Base-by-base conservation (phyloP, 2,113 vertebrate genomes). In the Cyphomyrus discorhynchus region DNA sequence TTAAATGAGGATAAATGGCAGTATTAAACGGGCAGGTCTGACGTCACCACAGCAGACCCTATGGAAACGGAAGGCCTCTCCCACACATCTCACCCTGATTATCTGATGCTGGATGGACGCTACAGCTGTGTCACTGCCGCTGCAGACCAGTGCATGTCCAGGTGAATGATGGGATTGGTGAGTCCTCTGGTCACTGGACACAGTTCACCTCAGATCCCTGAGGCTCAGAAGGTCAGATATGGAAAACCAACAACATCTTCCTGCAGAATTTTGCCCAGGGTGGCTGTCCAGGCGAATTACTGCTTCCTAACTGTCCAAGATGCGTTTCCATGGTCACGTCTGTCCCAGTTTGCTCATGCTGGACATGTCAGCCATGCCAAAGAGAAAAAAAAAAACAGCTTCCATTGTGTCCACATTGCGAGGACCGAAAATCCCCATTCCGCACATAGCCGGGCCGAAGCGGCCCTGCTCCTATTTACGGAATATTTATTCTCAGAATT, bases 401-500 rank as follows among this genome's bases (percentile, higher is more conserved):
- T 89, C 77, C 42, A 83, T 58, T 84, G 53, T 89, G 52, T 27
- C 39, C n/a, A 62, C 13, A 84, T 66, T 47, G 83, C 42, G 31
- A 10, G 49, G 87, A 35, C 53, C 53, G 9, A 46, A 66, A 62
- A 27, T 62, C 27, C 58, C 89, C 77, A 89, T 89, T 87, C 83
- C 89, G 74, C 47, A 50, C 89, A 86, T 88, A 88, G 80, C 85
- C 87, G 10, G 84, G 24, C 52, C 35, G 58, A 46, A 74, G 27
- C n/a, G 15, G 58, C 24, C 88, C 31, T 53, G 84, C 53, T 87
- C 66, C 92, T 91, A 92, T 94, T 94, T 90, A 92, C 92, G 92
- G 90, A 92, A 93, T 90, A 93, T 94, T 93, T 47, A 93, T 91
- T 24, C 93, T 91, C 91, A 80, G 92, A 87, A 91, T 90, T 89